These are phyloP conservation scores for Halyomorpha halys DNA, from an alignment of 1,140 invertebrate species.

Conservation along the genomic window DNA sequence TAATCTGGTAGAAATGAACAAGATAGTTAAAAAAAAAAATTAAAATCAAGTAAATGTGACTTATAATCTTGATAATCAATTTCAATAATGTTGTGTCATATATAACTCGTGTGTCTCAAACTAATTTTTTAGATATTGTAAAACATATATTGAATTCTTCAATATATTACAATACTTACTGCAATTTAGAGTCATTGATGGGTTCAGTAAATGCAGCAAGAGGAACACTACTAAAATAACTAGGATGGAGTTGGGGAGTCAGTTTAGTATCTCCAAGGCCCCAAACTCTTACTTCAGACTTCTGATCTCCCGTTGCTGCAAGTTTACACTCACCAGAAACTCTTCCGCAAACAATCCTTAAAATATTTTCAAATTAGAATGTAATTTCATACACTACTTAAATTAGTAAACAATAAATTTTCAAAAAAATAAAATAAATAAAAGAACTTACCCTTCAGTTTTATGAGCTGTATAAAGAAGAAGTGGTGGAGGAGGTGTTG, in stretches of 20 bases:
- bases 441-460: constrained; percentile 28
- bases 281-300: constrained; percentile 27
- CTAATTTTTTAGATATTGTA: too few relatives aligned
- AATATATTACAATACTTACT: constrained; percentile 16
- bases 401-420: not conserved
- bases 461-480: constrained; percentile 30
- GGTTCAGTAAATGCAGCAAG: constrained; percentile 22
- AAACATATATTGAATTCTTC: too few relatives aligned
- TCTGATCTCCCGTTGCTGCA: constrained; percentile 27
- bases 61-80: too few relatives aligned
- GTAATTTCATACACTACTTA: not conserved
- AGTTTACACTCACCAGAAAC: constrained; percentile 25
- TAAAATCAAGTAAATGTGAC: too few relatives aligned
- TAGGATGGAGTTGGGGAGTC: constrained; percentile 21
- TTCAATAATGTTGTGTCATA: too few relatives aligned
- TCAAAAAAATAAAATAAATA: not conserved
- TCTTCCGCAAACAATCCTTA: constrained; percentile 27
- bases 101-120: too few relatives aligned
- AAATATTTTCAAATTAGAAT: too few relatives aligned
- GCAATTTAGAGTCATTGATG: constrained; percentile 15
- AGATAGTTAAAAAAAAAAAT: too few relatives aligned
- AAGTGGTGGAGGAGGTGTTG: constrained; percentile 30
- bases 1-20: too few relatives aligned
- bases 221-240: constrained; percentile 24
- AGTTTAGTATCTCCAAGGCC: constrained; percentile 25